Conservation (phyloP, 2,797 vertebrate species). For the Sebastes kiyomatsui region DNA sequence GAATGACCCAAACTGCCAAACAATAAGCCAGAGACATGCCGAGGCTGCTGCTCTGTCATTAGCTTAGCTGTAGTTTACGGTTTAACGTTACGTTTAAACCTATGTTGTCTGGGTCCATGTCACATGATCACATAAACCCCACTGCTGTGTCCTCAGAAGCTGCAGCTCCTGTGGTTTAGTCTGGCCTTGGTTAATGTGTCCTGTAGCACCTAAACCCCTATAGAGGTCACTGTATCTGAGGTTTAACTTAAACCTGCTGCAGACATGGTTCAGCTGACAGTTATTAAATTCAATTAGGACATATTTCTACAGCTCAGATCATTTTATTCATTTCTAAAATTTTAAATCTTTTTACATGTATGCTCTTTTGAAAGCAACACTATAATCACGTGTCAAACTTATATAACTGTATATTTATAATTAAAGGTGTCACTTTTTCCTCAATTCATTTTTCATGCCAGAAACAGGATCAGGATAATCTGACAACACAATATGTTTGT, state of each 20-base stretch:
- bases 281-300: neutral
- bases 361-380: neutral
- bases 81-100: neutral
- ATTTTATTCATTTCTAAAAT: neutral
- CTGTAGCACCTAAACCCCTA: neutral
- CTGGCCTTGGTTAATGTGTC: neutral
- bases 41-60: neutral
- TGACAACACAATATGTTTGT: neutral
- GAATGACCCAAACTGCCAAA: neutral
- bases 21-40: neutral
- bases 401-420: neutral
- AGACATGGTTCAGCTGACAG: neutral
- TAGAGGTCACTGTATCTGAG: neutral
- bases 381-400: neutral
- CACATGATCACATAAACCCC: neutral
- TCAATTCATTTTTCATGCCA: neutral
- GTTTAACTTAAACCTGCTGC: neutral
- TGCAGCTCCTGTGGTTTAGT: neutral
- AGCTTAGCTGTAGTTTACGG: neutral
- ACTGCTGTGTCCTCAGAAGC: neutral
- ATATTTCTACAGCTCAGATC: neutral
- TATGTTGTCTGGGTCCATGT: neutral
- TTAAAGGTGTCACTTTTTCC: neutral
- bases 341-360: neutral
- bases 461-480: neutral